These are phyloP conservation scores for Carettochelys insculpta DNA, from an alignment of 2,113 vertebrate genomes.

Conservation along the genomic window DNA sequence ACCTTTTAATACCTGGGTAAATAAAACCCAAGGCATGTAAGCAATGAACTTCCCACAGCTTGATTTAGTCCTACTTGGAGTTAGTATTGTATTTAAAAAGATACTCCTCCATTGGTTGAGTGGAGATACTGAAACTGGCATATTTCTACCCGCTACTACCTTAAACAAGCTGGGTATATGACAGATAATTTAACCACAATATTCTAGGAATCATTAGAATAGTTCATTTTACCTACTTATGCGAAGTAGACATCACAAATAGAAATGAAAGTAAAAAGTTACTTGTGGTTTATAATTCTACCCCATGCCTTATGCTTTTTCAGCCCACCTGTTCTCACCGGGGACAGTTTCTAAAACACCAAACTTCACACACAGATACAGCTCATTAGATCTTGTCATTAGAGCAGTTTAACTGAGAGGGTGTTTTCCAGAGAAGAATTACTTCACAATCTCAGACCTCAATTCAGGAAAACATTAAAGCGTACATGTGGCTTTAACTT, in stretches of 20 bases:
- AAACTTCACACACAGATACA: too few relatives aligned
- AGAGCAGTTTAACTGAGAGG: too few relatives aligned
- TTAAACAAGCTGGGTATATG: slow-evolving; percentile 15
- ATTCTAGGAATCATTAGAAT: not conserved
- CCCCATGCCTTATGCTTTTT: too few relatives aligned
- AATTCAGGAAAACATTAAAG: too few relatives aligned
- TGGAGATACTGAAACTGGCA: slow-evolving; percentile 24
- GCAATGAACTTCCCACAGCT: not conserved
- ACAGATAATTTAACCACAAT: not conserved
- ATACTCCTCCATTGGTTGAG: not conserved
- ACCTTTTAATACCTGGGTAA: not conserved
- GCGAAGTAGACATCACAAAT: not conserved
- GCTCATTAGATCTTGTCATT: too few relatives aligned
- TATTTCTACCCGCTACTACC: slow-evolving; percentile 14
- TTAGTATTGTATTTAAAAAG: too few relatives aligned
- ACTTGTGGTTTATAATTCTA: too few relatives aligned
- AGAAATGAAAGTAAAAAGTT: not conserved
- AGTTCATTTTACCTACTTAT: not conserved
- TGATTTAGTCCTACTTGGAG: not conserved
- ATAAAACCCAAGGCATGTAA: not conserved
- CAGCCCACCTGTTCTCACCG: too few relatives aligned
- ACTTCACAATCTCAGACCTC: too few relatives aligned
- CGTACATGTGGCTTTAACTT: too few relatives aligned
- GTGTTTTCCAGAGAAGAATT: too few relatives aligned
- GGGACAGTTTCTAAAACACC: too few relatives aligned